Evolutionary conservation across 2,113 vertebrate genomes (phyloP).

Genomic region (Mellivora capensis): DNA sequence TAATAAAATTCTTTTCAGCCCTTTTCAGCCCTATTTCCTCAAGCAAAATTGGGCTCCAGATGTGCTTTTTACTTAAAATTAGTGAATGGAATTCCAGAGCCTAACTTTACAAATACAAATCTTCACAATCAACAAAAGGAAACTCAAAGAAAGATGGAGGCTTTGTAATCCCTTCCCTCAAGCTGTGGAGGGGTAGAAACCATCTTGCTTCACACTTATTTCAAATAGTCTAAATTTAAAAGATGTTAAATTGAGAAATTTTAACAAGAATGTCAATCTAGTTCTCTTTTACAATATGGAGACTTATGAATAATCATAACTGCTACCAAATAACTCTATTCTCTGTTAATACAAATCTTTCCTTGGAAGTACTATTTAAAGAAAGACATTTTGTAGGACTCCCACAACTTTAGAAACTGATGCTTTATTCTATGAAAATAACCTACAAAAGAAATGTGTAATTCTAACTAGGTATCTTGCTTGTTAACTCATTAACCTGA

Average conservation of each 20-base stretch:
- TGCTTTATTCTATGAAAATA: conserved; percentile 18
- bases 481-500: conserved; percentile 5
- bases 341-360: conserved; percentile 15
- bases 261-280: conserved; percentile 16
- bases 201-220: conserved; percentile 5
- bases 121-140: conserved; percentile 42
- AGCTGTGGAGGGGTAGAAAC: neutral
- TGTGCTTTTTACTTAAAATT: conserved; percentile 3
- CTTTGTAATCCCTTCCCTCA: neutral
- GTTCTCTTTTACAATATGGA: neutral
- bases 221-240: conserved; percentile 41
- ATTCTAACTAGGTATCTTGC: conserved; percentile 24
- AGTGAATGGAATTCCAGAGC: neutral
- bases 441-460: conserved; percentile 32
- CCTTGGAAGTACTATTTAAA: conserved; percentile 20
- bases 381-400: conserved; percentile 2
- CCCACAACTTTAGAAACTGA: neutral
- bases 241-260: conserved; percentile 25
- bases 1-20: neutral
- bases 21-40: conserved; percentile 33
- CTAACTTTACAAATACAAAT: conserved; percentile 43
- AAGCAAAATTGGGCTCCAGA: neutral
- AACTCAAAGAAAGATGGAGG: neutral
- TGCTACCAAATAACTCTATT: conserved; percentile 7
- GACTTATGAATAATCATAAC: conserved; percentile 15